Base-by-base conservation (phyloP, 2,888 invertebrate genomes). In the Aplocera efformata region DNA sequence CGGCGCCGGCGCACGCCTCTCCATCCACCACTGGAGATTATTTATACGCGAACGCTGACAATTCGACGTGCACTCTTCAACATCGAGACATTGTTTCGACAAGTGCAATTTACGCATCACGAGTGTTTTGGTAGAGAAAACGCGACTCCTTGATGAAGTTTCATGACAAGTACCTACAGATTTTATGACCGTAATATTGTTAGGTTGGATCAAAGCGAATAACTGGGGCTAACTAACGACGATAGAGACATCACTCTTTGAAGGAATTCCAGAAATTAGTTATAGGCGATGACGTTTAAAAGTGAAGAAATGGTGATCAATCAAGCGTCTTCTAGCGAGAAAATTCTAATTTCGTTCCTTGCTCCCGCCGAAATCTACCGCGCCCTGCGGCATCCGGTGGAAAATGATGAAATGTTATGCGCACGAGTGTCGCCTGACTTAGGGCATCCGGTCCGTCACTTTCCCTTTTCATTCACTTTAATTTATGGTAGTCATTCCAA, bases 1-100 rank as follows among this genome's bases (percentile, higher is more conserved):
- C 67, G 63, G 73, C 80, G 79, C 72, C 68, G 63, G 74, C 82
- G 76, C 78, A 74, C 72, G 68, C 67, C 61, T 56, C 73, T 71
- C 67, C 76, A 74, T 73, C 69, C 67, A 55, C 62, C 47, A 64
- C 73, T 68, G 72, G 70, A 75, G 56, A 80, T 72, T 79, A 81
- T 79, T 80, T 79, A 76, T 79, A 80, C 69, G 64, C 66, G 53
- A 63, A 64, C 60, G 68, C 67, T 48, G 56, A 70, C 67, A 66
- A 42, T 71, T 75, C 69, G 67, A 69, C 61, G 56, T 68, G 65
- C 68, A 72, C 69, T 73, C 67, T 61, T 69, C 73, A 72, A 75
- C 66, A 64, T 63, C 56, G 50, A 53, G 39, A 50, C 50, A 63
- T 70, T 67, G 64, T 71, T 66, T 55, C 48, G 52, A 32, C 38